Base-by-base conservation (phyloP, 2,797 vertebrate species). In the Yasuhikotakia modesta region DNA sequence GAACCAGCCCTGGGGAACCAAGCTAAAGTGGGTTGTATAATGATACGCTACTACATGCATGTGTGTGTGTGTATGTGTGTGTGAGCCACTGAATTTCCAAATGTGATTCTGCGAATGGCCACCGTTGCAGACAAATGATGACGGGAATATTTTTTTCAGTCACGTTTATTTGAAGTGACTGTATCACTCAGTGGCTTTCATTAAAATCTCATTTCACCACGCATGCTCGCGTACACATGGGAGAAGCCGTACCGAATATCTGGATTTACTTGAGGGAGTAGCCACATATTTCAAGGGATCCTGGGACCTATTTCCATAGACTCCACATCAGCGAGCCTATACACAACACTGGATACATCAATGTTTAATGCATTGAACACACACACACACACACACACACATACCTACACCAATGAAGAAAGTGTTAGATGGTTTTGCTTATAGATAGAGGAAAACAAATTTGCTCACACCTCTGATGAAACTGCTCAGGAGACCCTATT, bases 321-420 rank as follows among this genome's bases (percentile, higher is more conserved):
- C 89, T 69, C 71, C 83, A 68, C 84, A 86, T 90, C 85, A 77
- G 87, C 84, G 68, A 80, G 81, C 70, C 82, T 88, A 86, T 89
- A 70, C 84, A 88, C 87, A 84, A 87, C 92, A 93, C 87, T 93
- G 91, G 91, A 90, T 89, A 84, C 87, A 93, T 95, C 86, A 93
- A 94, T 91, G 88, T 93, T 95, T 94, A 92, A 95, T 94, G 89
- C 80, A 84, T 92, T 88, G 87, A 82, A 77, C 21, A 27, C 43
- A 48, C 43, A 39, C 22, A n/a, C 46, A 46, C 43, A 27, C 16
- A 63, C 71, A 74, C 50, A 63, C 17, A 14, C 2, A 48, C 16
- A 48, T 16, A 17, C 46, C 45, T 19, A 77, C 27, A 77, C 45
- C 55, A 69, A 27, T 39, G 57, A 61, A 32, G 57, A 45, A 0